Conservation (phyloP, 2,113 vertebrate species). For the Columba livia region DNA sequence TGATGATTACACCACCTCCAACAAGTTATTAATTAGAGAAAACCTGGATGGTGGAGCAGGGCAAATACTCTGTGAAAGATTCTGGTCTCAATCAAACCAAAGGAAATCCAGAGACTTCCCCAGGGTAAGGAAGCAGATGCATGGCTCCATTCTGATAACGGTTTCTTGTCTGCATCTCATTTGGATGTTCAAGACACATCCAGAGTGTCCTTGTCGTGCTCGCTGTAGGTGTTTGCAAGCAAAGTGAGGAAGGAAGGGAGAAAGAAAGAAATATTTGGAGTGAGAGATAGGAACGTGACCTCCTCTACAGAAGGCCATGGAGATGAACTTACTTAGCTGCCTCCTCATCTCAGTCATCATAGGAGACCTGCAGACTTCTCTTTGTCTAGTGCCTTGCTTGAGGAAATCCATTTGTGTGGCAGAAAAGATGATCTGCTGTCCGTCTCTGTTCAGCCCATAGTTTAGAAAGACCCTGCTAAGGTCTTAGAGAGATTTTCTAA, state of each 20-base stretch:
- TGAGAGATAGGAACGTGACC: background rate
- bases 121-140: background rate
- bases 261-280: background rate
- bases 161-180: background rate
- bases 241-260: background rate
- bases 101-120: background rate
- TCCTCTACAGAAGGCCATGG: background rate
- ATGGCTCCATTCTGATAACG: background rate
- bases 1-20: background rate
- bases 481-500: background rate
- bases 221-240: background rate
- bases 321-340: background rate
- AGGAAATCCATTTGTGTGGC: background rate
- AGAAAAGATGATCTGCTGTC: background rate
- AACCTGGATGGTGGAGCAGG: background rate
- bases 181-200: background rate
- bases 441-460: background rate
- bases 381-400: fast-evolving
- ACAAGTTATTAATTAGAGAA: slow-evolving; percentile 7
- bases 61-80: background rate
- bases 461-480: background rate
- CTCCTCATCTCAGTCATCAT: background rate
- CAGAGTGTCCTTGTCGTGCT: background rate
- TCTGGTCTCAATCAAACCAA: background rate
- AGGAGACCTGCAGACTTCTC: background rate